Base-by-base conservation (phyloP, 2,797 vertebrate genomes). In the Luscinia luscinia region DNA sequence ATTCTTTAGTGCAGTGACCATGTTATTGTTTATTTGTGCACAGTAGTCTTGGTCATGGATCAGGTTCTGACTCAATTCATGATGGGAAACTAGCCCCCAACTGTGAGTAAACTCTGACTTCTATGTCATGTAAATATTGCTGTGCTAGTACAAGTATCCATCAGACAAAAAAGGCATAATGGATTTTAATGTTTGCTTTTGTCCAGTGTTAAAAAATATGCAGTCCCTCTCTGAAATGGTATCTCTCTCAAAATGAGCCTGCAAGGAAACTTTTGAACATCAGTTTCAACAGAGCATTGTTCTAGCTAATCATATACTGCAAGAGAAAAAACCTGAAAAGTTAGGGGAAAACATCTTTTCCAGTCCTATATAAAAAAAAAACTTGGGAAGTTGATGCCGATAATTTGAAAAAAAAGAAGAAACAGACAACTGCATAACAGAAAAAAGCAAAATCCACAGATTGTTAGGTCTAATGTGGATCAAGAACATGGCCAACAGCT, bases 401-500 rank as follows among this genome's bases (percentile, higher is more conserved):
- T 77, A 67, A 80, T 80, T 79, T 55, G 41, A 92, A 79, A 77
- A 19, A 40, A n/a, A 61, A 5, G 8, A 90, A 73, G 36, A 14
- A 55, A 11, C 3, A 18, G 17, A 58, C 26, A 79, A 17, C 24
- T 58, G 19, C n/a, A 34, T 46, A 69, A 74, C 9, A 88, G 66
- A 84, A 86, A 88, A 91, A 75, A 58, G 12, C 38, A 93, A 49
- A 74, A 43, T 84, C 22, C 19, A 68, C 61, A 94, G 36, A 32
- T 87, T 45, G 49, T 94, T 95, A 95, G 41, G 52, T 95, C 40
- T 79, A 83, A 81, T 4, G 1, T 11, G 19, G 81, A 15, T 91
- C 38, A 87, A 51, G 43, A 93, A 77, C 68, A 57, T 80, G 58
- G 41, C 78, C 82, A 94, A 78, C 79, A 92, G 64, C 70, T 92